These are phyloP conservation scores for Amazona guildingii DNA, from an alignment of 2,113 vertebrate species.

Conservation along the genomic window DNA sequence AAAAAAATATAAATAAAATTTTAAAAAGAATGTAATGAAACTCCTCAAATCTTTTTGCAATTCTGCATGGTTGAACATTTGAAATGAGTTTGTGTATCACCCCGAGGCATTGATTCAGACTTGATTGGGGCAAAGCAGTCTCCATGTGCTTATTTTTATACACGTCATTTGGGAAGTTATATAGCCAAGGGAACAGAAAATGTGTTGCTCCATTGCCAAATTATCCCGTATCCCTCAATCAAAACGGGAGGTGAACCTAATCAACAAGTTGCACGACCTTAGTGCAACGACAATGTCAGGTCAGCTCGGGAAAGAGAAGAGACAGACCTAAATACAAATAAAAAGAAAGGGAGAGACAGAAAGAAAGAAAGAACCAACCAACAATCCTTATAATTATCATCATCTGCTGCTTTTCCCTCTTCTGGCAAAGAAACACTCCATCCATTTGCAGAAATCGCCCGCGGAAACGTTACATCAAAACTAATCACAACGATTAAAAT, in stretches of 20 bases:
- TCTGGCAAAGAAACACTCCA: slow-evolving; percentile 99
- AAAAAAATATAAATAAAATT: neutral
- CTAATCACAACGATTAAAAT: slow-evolving; percentile 99
- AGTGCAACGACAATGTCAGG: slow-evolving; percentile 69
- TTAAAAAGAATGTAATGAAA: slow-evolving; percentile 72
- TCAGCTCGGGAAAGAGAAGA: slow-evolving; percentile 74
- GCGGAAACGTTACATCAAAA: slow-evolving; percentile 99
- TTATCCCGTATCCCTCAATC: slow-evolving; percentile 77
- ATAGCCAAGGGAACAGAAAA: slow-evolving; percentile 81
- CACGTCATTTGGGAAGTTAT: slow-evolving; percentile 89
- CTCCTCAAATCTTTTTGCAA: slow-evolving; percentile 89
- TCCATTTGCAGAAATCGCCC: slow-evolving; percentile 98
- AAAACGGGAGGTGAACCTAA: slow-evolving; percentile 77
- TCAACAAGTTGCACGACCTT: slow-evolving; percentile 92
- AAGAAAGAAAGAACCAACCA: slow-evolving; percentile 84
- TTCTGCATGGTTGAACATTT: slow-evolving; percentile 97
- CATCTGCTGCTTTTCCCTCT: slow-evolving; percentile 95
- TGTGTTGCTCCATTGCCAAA: slow-evolving; percentile 77
- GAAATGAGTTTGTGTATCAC: slow-evolving; percentile 93
- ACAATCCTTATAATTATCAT: slow-evolving; percentile 99
- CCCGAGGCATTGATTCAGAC: slow-evolving; percentile 91
- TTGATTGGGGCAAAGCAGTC: slow-evolving; percentile 94
- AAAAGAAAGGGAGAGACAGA: slow-evolving; percentile 48
- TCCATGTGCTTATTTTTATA: slow-evolving; percentile 93
- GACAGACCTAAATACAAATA: slow-evolving; percentile 71